Evolutionary conservation across 2,113 vertebrate species (phyloP), one percentile per base, ranked within the genome.

Genomic region (Numenius arquata): DNA sequence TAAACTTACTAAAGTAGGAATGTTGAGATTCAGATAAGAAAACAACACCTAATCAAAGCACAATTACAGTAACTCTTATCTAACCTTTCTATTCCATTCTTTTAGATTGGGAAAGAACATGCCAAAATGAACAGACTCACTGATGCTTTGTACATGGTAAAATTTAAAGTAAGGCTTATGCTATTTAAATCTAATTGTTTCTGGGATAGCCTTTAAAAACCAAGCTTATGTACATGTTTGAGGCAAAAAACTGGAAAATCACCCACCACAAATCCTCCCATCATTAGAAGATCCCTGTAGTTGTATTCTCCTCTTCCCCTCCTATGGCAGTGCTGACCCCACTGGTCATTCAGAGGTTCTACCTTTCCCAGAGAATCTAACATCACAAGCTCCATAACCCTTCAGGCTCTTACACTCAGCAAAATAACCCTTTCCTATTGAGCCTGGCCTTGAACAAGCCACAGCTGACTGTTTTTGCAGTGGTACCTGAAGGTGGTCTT

Each of bases 61-160:
- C 10, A 59, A 13, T 41, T 70, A 20, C 27, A 63, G 11, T 66
- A 3, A 30, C 92, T 65, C 66, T 77, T 59, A 90, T 17, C 75
- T 78, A 91, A 71, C 89, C n/a, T 88, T 30, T 89, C 40, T 63
- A 22, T 91, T 95, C 32, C 8, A 13, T 96, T 95, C 32, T 97
- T 95, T 80, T 82, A 99, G 99, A 98, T 96, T 63, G 99, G 99
- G 65, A 98, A 98, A 17, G 98, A 99, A 76, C 99, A 99, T 91
- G 93, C 98, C 73, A 96, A 98, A 90, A 98, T 99, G 97, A 98
- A 99, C 97, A 98, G 98, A 77, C 98, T 99, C 93, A 99, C 99
- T 41, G 99, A 99, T 48, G 98, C 99, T 25, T 97, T 99, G 68
- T 99, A 99, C 96, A 99, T 99, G 99, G 99, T 99, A 55, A 99